Evolutionary conservation across 2,797 vertebrate species (phyloP), one percentile per base, ranked within the genome.

Genomic region (Ptychadena robeensis): DNA sequence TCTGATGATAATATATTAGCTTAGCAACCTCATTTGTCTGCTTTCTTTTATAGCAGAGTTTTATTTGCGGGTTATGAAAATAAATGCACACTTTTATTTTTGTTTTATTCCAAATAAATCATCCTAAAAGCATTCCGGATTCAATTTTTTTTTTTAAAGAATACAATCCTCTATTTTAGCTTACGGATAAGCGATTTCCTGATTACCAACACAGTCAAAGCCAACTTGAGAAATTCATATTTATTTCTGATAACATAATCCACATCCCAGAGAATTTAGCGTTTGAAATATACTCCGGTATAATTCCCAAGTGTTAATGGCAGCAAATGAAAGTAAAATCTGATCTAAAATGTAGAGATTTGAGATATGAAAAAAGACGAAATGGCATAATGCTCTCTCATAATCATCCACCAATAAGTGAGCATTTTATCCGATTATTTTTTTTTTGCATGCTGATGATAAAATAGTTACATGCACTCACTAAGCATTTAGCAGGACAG

Each of bases 231-330:
- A 91, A 89, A 85, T 88, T 83, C 73, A 66, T 86, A 85, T 91
- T 91, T 91, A 86, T 91, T 92, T 88, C 86, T 88, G 78, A 88
- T 34, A 88, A 86, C 87, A 89, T 92, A 93, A 92, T 92, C 90
- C 89, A 87, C 28, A 86, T 87, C 83, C 86, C 86, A 86, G 86
- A 44, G 86, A 89, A 89, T 81, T 88, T 89, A 87, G 80, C 86
- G 81, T 38, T 82, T 89, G 85, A 93, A 88, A 87, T 85, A 86
- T 70, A 85, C 34, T 68, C 82, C 87, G 86, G 78, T 86, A 32
- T 87, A 91, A 90, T 82, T 85, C 85, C 81, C 79, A 89, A 48
- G 85, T 90, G 89, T 91, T 91, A 91, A 91, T 88, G 89, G 89
- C 78, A 80, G 34, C 78, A 85, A 88, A 89, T 87, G 87, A 91